Conservation (phyloP, 2,113 vertebrate species). For the Lucifuga dentata region DNA sequence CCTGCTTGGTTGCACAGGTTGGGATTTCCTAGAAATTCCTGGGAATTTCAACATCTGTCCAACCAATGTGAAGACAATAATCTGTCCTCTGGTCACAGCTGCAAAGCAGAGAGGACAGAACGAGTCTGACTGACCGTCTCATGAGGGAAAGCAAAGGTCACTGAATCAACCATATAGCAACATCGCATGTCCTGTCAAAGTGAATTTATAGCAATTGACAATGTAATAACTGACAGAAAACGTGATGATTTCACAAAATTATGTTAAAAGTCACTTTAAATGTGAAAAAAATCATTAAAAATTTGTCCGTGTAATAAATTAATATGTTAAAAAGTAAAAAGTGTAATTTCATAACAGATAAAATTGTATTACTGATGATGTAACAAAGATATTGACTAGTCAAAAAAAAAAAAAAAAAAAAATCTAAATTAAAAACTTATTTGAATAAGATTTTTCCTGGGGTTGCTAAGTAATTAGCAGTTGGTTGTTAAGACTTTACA, state of each 20-base stretch:
- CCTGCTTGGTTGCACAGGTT: slow-evolving; percentile 31
- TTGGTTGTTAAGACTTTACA: no score
- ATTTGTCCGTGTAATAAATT: no score
- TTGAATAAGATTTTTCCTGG: no score
- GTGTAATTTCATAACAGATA: no score
- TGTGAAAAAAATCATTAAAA: no score
- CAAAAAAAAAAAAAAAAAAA: background rate
- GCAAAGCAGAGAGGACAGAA: slow-evolving; percentile 21
- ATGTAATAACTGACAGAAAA: background rate
- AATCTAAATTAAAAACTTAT: background rate
- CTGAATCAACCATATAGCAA: slow-evolving; percentile 3
- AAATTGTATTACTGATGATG: no score
- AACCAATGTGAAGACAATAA: slow-evolving; percentile 38
- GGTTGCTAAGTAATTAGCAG: no score
- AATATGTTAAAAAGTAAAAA: no score
- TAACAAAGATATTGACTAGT: no score
- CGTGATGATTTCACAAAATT: no score
- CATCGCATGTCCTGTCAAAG: background rate
- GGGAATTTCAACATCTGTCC: slow-evolving; percentile 27
- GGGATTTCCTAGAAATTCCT: slow-evolving; percentile 28
- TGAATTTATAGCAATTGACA: background rate
- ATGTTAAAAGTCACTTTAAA: no score
- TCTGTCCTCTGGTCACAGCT: slow-evolving; percentile 33
- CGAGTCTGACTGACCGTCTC: slow-evolving; percentile 34
- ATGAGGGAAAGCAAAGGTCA: slow-evolving; percentile 21